Evolutionary conservation across 1,140 invertebrate genomes (phyloP), one percentile per base, ranked within the genome.

Genomic region (Macrosteles quadrilineatus): DNA sequence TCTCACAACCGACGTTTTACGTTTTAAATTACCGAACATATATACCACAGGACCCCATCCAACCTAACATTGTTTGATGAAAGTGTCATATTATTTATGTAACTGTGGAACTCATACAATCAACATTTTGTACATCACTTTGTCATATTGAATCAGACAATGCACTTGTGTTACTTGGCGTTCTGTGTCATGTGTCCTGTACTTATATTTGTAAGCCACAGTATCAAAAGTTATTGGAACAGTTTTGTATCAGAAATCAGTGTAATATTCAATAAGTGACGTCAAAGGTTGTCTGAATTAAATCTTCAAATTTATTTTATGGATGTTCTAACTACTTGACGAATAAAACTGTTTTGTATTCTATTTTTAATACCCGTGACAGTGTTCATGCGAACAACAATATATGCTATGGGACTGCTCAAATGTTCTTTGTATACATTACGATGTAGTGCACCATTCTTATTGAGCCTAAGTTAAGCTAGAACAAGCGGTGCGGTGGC

Each of bases 381-480:
- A 59, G 27, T 59, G 55, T 59, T 59, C 55, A 27, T 23, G 55
- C 3, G 12, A 21, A 59, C 55, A 59, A 59, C 55, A 59, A 59
- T 59, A 59, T 59, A 59, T 6, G 27, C 55, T 59, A 59, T 59
- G 55, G 55, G 6, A 59, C 2, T 59, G 55, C 55, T 59, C 55
- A 59, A 59, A 59, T 19, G 32, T 36, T 36, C 4, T 14, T 36
- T 36, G 14, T 36, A 36, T 6, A 4, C 32, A 36, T 36, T 36
- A 36, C 4, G 32, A 36, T 36, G 32, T 36, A 14, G n/a, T n/a
- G n/a, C n/a, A n/a, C n/a, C n/a, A n/a, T n/a, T n/a, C n/a, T n/a
- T n/a, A n/a, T n/a, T n/a, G n/a, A n/a, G 4, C 32, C 32, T 36
- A 6, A 14, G 32, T 36, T 36, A 36, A 6, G 32, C 14, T 36